Conservation (phyloP, 23 tunicate genomes). For the Halocynthia aurantium region DNA sequence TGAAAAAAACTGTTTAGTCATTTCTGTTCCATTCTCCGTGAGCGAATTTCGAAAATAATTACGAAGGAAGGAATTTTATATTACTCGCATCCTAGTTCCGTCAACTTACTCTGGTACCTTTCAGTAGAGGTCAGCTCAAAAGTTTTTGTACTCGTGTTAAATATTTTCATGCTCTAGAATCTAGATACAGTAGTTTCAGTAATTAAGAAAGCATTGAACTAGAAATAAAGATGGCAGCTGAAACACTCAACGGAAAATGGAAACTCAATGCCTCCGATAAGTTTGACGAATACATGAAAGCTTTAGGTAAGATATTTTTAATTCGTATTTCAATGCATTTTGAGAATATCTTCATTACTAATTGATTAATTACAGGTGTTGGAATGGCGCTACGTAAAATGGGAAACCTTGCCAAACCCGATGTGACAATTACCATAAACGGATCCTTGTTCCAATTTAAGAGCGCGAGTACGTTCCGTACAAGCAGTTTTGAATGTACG, state of each 20-base stretch:
- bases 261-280: constrained; percentile 45
- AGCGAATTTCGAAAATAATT: too few relatives aligned
- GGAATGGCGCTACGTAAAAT: constrained; percentile 51
- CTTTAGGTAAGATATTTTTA: constrained; percentile 29
- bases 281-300: constrained; percentile 84
- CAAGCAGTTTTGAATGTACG: constrained; percentile 22
- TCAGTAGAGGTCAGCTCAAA: too few relatives aligned
- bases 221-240: constrained; percentile 18
- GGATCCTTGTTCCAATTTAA: constrained; percentile 30
- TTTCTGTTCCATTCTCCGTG: too few relatives aligned
- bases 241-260: constrained; percentile 61
- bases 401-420: constrained; percentile 80
- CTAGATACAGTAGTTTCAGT: too few relatives aligned
- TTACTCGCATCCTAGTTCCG: too few relatives aligned
- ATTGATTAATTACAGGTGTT: constrained; percentile 35
- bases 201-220: neutral
- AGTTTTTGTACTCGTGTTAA: too few relatives aligned
- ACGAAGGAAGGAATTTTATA: too few relatives aligned
- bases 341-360: too few relatives aligned
- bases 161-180: too few relatives aligned
- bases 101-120: too few relatives aligned
- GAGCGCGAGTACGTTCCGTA: constrained; percentile 54
- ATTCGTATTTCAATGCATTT: too few relatives aligned
- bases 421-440: constrained; percentile 31
- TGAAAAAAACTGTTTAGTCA: too few relatives aligned